Evolutionary conservation across 2,113 vertebrate genomes (phyloP), one percentile per base, ranked within the genome.

Genomic region (Trichomycterus rosablanca): DNA sequence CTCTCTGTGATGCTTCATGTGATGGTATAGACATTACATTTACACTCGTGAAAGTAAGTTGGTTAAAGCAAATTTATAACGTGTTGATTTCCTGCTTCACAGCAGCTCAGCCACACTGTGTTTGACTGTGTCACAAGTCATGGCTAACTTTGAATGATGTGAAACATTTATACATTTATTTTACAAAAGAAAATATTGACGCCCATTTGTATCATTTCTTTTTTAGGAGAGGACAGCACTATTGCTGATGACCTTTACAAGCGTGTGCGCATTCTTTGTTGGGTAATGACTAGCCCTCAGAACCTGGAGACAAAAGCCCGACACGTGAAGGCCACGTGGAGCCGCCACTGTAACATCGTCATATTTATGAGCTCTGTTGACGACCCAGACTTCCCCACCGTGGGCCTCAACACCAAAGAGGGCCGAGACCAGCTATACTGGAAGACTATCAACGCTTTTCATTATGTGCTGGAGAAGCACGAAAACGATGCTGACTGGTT

Each of bases 381-480:
- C 0, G 71, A 89, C 53, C 66, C 66, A 0, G 68, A 63, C 55
- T 85, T 91, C 60, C 89, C 84, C 0, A 74, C 84, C 0, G 74
- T 90, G 56, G 86, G 84, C 7, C 71, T 90, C 14, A 75, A 69
- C 5, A 90, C 88, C 0, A 66, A 66, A 5, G 88, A 89, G 44
- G 85, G 85, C 2, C 80, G 83, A 0, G 86, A 90, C 57, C 83
- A 91, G 54, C 81, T 90, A 1, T 91, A 90, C 74, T 73, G 80
- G 83, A 91, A 92, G 72, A 89, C 83, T 1, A 83, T 89, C 8
- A 68, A 76, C 1, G 87, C 87, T 14, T 89, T 87, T 48, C 89
- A 84, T 23, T 91, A 81, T 10, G 79, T 77, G 3, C 81, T 88
- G 6, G 75, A 81, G 69, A 85, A 91, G 44, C 75, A 91, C 15